Conservation (phyloP, 2,888 invertebrate species). For the Noctua janthina region DNA sequence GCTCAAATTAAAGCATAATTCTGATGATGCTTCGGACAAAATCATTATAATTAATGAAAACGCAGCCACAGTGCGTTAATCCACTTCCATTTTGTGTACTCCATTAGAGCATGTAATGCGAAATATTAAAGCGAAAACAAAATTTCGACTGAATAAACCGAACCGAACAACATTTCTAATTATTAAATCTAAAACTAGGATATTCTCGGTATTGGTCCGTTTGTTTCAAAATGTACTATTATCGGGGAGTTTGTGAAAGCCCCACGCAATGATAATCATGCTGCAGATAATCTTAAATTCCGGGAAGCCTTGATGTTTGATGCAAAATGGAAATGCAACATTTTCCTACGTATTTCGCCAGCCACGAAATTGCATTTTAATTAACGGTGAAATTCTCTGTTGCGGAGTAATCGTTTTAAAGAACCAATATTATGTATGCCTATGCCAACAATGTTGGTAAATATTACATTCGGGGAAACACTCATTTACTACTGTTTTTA, state of each 20-base stretch:
- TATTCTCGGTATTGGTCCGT: constrained; percentile 52
- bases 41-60: constrained; percentile 74
- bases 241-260: constrained; percentile 14
- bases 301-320: constrained; percentile 39
- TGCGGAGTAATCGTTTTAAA: neutral
- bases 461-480: neutral
- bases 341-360: constrained; percentile 20
- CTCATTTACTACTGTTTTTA: neutral
- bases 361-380: constrained; percentile 1
- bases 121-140: constrained; percentile 67
- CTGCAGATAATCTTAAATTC: constrained; percentile 32
- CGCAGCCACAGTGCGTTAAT: constrained; percentile 65
- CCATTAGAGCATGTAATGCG: constrained; percentile 69
- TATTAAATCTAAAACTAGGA: constrained; percentile 48
- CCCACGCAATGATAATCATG: constrained; percentile 27
- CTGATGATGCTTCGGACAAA: constrained; percentile 70
- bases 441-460: neutral
- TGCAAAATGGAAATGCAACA: constrained; percentile 30
- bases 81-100: constrained; percentile 68
- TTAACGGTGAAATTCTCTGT: constrained; percentile 10
- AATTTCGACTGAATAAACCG: constrained; percentile 67
- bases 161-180: constrained; percentile 57
- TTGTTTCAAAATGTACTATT: constrained; percentile 45
- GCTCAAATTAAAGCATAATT: constrained; percentile 69
- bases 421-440: neutral